Percentiles rank a stretch among this genome's conserved stretches.
phyloP scores from a whole-genome alignment of 2,797 vertebrate genomes.

The Acanthurus leucopareius region DNA sequence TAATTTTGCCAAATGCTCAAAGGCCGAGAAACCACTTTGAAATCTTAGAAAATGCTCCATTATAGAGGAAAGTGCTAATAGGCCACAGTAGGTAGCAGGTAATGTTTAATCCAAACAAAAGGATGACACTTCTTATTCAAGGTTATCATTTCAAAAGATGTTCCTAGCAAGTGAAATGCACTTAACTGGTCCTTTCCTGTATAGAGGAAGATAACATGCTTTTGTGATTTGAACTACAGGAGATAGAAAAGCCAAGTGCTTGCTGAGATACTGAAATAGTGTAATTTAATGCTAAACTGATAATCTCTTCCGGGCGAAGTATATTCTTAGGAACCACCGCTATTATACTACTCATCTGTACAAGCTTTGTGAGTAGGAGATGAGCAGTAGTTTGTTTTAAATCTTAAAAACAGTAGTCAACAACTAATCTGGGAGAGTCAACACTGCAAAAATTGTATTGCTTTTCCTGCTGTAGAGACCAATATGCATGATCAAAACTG shows the following conservation, averaged over 20 bases:
- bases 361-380: background rate
- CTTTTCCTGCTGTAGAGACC: background rate
- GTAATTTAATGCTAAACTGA: background rate
- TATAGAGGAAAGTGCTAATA: slow-evolving; percentile 11
- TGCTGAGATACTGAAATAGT: background rate
- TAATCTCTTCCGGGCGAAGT: background rate
- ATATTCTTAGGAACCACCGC: background rate
- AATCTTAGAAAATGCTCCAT: slow-evolving; percentile 11
- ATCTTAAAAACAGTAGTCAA: background rate
- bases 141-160: slow-evolving; percentile 21
- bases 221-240: background rate
- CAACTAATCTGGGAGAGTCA: background rate
- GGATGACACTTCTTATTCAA: slow-evolving; percentile 10
- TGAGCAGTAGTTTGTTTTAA: background rate
- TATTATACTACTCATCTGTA: background rate
- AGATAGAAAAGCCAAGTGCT: slow-evolving; percentile 5
- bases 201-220: slow-evolving; percentile 14
- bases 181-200: slow-evolving; percentile 18
- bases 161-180: slow-evolving; percentile 13
- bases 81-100: background rate
- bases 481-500: background rate
- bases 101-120: slow-evolving; percentile 44
- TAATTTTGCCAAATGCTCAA: slow-evolving; percentile 3
- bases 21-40: slow-evolving; percentile 32
- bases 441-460: background rate